These are phyloP conservation scores for Sebastes iracundus DNA, from an alignment of 2,797 vertebrate species.

Conservation along the genomic window DNA sequence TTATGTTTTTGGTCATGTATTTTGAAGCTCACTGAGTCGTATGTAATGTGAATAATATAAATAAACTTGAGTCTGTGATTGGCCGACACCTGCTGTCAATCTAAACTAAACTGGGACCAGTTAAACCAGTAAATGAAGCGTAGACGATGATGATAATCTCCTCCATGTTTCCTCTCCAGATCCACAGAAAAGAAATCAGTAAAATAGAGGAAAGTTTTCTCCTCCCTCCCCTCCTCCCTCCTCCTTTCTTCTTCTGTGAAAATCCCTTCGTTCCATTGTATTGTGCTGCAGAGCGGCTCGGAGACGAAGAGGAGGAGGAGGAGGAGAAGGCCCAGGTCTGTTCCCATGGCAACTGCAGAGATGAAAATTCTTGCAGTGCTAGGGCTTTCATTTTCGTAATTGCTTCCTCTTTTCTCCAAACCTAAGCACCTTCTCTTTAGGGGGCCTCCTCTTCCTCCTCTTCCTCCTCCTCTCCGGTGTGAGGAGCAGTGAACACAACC, in stretches of 20 bases:
- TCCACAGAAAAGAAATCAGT: constrained; percentile 13
- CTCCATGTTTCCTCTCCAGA: background rate
- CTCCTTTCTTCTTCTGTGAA: constrained; percentile 67
- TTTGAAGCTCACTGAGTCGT: no score
- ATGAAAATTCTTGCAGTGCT: constrained; percentile 89
- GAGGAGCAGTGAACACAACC: constrained; percentile 59
- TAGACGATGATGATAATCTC: background rate
- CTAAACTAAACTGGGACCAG: background rate
- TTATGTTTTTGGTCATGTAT: no score
- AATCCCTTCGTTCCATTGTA: constrained; percentile 79
- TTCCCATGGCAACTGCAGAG: constrained; percentile 91
- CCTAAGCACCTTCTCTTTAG: constrained; percentile 81
- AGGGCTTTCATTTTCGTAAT: constrained; percentile 89
- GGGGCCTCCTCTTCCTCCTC: constrained; percentile 22
- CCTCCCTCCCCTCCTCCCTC: constrained; percentile 7
- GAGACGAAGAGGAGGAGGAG: background rate
- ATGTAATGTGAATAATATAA: background rate
- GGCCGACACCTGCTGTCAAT: background rate
- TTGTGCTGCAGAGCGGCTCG: constrained; percentile 68
- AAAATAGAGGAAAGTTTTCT: constrained; percentile 46
- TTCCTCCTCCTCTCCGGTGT: constrained; percentile 44
- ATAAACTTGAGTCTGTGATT: background rate
- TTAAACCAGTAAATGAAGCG: background rate
- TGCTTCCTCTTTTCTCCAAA: constrained; percentile 82
- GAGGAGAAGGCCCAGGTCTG: constrained; percentile 71